A percentile compares a stretch with the other conserved stretches of the same genome.
Conservation (phyloP, 2,113 vertebrate genomes). For the Tachysurus fulvidraco region DNA sequence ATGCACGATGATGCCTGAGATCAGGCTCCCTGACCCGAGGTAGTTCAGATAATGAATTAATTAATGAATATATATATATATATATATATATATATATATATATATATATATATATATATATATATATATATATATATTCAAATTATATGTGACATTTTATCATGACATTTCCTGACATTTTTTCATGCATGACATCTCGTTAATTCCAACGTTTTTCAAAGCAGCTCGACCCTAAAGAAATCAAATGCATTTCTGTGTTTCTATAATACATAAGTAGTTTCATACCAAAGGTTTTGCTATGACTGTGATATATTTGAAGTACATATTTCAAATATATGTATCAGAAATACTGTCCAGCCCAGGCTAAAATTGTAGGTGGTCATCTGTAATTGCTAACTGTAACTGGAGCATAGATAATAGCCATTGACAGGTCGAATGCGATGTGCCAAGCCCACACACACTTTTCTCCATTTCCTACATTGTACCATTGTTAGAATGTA, state of each 20-base stretch:
- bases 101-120: too few species aligned
- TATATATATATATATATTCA: too few species aligned
- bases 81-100: too few species aligned
- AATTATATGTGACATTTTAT: too few species aligned
- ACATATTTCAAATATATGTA: slow-evolving; percentile 16
- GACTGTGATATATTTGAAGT: background rate
- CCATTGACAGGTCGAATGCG: slow-evolving; percentile 22
- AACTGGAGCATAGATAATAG: slow-evolving; percentile 30
- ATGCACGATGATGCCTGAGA: too few species aligned
- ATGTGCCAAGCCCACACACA: slow-evolving; percentile 32
- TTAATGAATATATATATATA: too few species aligned
- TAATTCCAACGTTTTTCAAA: background rate
- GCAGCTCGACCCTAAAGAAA: background rate
- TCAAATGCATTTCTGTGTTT: background rate
- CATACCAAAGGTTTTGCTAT: background rate
- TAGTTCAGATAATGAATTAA: too few species aligned
- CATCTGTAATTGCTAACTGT: slow-evolving; percentile 23
- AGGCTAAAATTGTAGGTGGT: slow-evolving; percentile 3
- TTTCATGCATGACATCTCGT: background rate
- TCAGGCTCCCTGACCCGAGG: too few species aligned
- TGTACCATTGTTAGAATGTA: background rate
- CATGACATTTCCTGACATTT: too few species aligned
- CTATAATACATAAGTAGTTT: background rate
- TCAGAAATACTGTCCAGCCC: background rate
- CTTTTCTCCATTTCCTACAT: background rate